These are phyloP conservation scores for Drosophila stalkeri DNA, from an alignment of 2,888 invertebrate species.

Conservation along the genomic window DNA sequence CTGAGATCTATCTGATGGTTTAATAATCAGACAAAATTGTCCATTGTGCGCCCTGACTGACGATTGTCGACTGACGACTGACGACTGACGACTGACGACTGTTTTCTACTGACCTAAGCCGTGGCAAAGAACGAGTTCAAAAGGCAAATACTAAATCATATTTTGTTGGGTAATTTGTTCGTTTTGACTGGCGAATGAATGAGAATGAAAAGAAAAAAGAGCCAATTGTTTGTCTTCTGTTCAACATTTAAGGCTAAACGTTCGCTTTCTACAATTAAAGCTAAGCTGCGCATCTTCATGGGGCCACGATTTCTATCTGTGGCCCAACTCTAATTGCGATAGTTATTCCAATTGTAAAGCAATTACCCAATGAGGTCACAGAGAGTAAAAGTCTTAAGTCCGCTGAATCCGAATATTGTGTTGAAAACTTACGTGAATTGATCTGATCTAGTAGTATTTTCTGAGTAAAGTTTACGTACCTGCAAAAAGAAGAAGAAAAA, in stretches of 20 bases:
- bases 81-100: background rate
- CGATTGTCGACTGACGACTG: background rate
- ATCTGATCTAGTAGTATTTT: conserved; percentile 5
- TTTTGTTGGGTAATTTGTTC: conserved; percentile 36
- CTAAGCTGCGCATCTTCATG: conserved; percentile 48
- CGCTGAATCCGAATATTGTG: conserved; percentile 27
- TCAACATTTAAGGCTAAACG: background rate
- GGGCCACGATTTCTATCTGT: conserved; percentile 35
- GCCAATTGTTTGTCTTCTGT: conserved; percentile 75
- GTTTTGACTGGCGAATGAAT: conserved; percentile 15
- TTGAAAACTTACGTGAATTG: conserved; percentile 40
- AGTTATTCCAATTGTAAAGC: conserved; percentile 34
- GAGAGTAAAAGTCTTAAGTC: conserved; percentile 45
- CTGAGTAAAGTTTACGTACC: conserved; percentile 51
- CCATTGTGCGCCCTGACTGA: conserved; percentile 44
- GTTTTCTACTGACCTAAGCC: conserved; percentile 45
- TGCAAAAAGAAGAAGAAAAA: conserved; percentile 50
- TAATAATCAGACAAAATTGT: conserved; percentile 73
- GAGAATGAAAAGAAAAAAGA: conserved; percentile 43
- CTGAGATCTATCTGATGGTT: conserved; percentile 60
- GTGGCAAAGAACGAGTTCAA: conserved; percentile 50
- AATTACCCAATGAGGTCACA: conserved; percentile 35
- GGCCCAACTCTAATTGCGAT: conserved; percentile 49
- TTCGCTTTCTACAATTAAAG: conserved; percentile 71
- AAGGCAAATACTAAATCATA: conserved; percentile 66